Evolutionary conservation across 2,113 vertebrate species (phyloP), one percentile per base, ranked within the genome.

Genomic region (Urocolius indicus): DNA sequence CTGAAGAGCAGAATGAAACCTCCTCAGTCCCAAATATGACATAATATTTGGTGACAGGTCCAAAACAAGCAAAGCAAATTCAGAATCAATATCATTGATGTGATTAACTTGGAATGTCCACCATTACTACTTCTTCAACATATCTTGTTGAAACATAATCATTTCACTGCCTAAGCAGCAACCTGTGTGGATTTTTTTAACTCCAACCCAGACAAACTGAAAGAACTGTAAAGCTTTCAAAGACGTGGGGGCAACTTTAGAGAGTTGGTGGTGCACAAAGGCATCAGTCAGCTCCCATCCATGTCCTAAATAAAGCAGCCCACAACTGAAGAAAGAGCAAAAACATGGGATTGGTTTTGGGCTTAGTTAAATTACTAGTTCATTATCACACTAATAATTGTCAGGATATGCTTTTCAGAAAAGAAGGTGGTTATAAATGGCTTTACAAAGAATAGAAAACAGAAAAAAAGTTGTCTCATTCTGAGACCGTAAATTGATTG

Each of bases 381-480:
- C 9, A 32, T 89, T 81, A 62, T 73, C 63, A 83, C 22, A 34
- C n/a, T 54, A 36, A 38, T 24, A 95, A 84, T 69, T 95, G 45
- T 54, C 15, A 11, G 71, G 57, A 61, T 93, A 54, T 29, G 57
- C 67, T 80, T 95, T 89, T 89, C 82, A 92, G 73, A 97, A 97
- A 96, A 97, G 62, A 94, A 93, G 38, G 16, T 84, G 97, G 69
- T 97, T 98, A 95, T 79, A 93, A 94, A 92, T 57, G 81, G 69
- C 85, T 97, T 98, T 97, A 88, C 83, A 94, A 95, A 92, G 74
- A 93, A 94, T 82, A 96, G 93, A 96, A 98, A 97, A 91, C 89
- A 71, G 34, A 23, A 57, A 96, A 89, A 87, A 96, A 87, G 43
- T 96, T 89, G 91, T 85, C 94, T 96, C 92, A 93, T 68, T 97